Evolutionary conservation across 2,797 vertebrate species (phyloP), one percentile per base, ranked within the genome.

Genomic region (Anabas testudineus): DNA sequence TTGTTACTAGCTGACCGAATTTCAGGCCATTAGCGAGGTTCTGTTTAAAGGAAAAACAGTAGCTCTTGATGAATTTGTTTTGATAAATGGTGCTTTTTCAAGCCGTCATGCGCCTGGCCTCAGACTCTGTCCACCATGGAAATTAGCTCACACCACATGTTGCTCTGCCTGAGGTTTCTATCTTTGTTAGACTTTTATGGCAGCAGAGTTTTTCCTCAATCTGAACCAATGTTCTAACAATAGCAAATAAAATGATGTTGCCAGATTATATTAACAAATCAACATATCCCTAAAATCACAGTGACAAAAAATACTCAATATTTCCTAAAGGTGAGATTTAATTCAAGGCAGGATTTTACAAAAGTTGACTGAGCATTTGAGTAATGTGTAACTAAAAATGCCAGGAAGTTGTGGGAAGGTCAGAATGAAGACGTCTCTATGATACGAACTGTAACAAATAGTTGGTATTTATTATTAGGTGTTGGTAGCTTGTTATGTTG

Each of bases 1-100:
- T 12, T 24, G 15, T 69, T 64, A 68, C 53, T 45, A 15, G 49
- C 7, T 14, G n/a, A 63, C 19, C n/a, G n/a, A 6, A 26, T 39
- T 45, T 45, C 16, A 58, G 39, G 12, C 7, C 13, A n/a, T 52
- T 41, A 37, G 24, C 0, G 19, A 26, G 22, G n/a, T 45, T 51
- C 2, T 49, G 30, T 57, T 65, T 19, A 61, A 46, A 63, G 13
- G 30, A 55, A 34, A 15, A 26, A 9, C 7, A 16, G n/a, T 13
- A 39, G 28, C 10, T 37, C 14, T 66, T 15, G 1, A 54, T 30
- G 10, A 14, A 41, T 30, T 26, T 45, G 7, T 24, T 57, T 36
- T 45, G 12, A 73, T 45, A 43, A 66, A 59, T 22, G 2, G 0
- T 41, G 19, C 8, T 71, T 7, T 8, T 34, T 21, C 39, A 51